Percentiles rank a stretch among this genome's conserved stretches.
These are phyloP conservation scores for Drosophila colorata DNA, from an alignment of 2,888 invertebrate genomes.

Conservation along the genomic window DNA sequence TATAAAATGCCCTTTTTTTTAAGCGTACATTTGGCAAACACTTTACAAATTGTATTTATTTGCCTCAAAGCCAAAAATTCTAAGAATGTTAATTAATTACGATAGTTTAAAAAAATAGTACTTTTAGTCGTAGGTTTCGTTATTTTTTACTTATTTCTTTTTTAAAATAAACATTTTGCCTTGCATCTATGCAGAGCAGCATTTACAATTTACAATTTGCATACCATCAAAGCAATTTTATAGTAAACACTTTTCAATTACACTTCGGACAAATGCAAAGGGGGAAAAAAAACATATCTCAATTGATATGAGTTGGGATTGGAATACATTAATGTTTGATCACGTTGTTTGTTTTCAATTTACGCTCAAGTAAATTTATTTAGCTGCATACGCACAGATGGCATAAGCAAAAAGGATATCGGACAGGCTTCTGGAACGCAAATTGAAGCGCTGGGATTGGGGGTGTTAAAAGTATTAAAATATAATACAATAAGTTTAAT, in stretches of 20 bases:
- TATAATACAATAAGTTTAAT: background rate
- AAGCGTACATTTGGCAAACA: background rate
- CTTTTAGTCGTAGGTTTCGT: too few relatives aligned
- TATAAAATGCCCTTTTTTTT: too few relatives aligned
- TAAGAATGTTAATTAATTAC: background rate
- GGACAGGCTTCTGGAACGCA: background rate
- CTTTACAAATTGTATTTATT: background rate
- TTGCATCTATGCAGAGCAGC: conserved; percentile 46
- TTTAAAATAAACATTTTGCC: conserved; percentile 22
- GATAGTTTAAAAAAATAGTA: background rate
- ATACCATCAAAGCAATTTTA: conserved; percentile 46
- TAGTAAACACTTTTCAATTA: conserved; percentile 64
- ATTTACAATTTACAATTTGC: conserved; percentile 58
- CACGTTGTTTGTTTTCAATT: conserved; percentile 71
- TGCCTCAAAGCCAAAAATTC: background rate
- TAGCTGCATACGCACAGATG: conserved; percentile 31
- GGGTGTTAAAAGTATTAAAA: background rate
- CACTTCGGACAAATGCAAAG: conserved; percentile 29
- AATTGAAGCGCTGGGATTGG: background rate
- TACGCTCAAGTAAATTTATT: conserved; percentile 55
- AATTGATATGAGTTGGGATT: conserved; percentile 18
- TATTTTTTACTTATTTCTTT: too few relatives aligned
- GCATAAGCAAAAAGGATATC: background rate
- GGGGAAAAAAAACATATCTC: conserved; percentile 26
- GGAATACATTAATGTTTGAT: conserved; percentile 51